A percentile compares a stretch with the other conserved stretches of the same genome.
These are phyloP conservation scores for Vireo altiloquus DNA, from an alignment of 2,113 vertebrate genomes.

Conservation along the genomic window DNA sequence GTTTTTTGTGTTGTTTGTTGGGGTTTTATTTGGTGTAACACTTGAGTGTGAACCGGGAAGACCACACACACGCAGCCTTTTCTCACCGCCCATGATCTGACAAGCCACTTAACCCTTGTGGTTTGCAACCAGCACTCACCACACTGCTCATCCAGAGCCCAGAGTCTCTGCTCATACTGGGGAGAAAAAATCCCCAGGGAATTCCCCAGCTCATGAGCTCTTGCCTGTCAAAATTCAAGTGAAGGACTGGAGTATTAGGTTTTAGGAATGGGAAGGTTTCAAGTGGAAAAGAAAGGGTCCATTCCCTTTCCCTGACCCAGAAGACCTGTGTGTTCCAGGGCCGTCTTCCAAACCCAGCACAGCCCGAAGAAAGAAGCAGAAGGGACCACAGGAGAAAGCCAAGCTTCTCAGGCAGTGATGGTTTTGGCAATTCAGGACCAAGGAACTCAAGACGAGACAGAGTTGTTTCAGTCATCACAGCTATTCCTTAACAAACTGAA, in stretches of 20 bases:
- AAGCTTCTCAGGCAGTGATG: neutral
- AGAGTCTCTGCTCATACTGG: neutral
- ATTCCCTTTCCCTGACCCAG: neutral
- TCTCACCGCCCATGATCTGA: neutral
- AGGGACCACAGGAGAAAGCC: neutral
- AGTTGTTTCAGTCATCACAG: neutral
- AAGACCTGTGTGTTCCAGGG: neutral
- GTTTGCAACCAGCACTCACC: neutral
- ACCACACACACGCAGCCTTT: constrained; percentile 36
- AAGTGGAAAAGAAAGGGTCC: neutral
- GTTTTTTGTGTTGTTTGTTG: neutral
- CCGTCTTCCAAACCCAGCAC: neutral
- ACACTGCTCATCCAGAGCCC: neutral
- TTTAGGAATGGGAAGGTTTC: neutral
- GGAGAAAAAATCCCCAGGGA: neutral
- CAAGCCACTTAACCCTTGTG: constrained; percentile 19
- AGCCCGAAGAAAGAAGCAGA: neutral
- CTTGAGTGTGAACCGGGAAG: neutral
- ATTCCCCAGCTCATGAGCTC: constrained; percentile 12
- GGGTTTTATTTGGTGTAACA: neutral
- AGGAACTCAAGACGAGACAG: neutral
- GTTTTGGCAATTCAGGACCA: neutral
- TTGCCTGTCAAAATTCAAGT: neutral
- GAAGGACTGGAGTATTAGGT: neutral
- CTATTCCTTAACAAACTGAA: neutral